Evolutionary conservation across 2,113 vertebrate species (phyloP).

Genomic region (Cebidichthys violaceus): DNA sequence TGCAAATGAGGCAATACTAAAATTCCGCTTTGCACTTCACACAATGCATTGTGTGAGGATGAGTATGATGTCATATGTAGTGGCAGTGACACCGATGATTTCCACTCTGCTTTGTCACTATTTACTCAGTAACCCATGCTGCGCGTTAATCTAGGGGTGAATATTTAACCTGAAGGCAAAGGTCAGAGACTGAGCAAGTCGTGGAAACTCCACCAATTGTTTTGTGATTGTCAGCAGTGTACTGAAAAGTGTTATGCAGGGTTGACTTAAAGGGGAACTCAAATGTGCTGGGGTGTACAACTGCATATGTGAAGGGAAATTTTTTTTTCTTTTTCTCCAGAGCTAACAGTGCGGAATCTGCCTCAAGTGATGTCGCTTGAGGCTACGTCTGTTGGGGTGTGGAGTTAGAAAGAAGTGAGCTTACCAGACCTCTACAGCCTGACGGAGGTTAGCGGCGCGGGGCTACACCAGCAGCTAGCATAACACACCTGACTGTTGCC

Average conservation of each 20-base stretch:
- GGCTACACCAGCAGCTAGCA: neutral
- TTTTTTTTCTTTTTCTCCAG: neutral
- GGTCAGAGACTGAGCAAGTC: conserved; percentile 15
- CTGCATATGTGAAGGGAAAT: neutral
- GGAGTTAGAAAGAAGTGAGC: neutral
- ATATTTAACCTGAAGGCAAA: conserved; percentile 37
- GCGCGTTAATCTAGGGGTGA: neutral
- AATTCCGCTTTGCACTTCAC: neutral
- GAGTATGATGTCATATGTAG: conserved; percentile 7
- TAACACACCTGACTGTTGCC: neutral
- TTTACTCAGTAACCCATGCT: neutral
- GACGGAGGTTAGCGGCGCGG: neutral
- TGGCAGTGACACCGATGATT: neutral
- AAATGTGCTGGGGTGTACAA: too few relatives aligned
- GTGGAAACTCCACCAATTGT: neutral
- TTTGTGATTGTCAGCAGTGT: neutral
- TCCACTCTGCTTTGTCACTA: neutral
- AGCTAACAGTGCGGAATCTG: too few relatives aligned
- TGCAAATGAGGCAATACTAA: neutral
- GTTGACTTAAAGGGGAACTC: neutral
- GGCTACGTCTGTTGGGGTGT: neutral
- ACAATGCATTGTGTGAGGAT: neutral
- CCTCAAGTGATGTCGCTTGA: neutral
- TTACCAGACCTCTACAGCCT: neutral
- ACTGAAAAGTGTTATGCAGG: neutral